A percentile compares a stretch with the other conserved stretches of the same genome.
Evolutionary conservation across 2,797 vertebrate species (phyloP).

Genomic region (Cossypha caffra): DNA sequence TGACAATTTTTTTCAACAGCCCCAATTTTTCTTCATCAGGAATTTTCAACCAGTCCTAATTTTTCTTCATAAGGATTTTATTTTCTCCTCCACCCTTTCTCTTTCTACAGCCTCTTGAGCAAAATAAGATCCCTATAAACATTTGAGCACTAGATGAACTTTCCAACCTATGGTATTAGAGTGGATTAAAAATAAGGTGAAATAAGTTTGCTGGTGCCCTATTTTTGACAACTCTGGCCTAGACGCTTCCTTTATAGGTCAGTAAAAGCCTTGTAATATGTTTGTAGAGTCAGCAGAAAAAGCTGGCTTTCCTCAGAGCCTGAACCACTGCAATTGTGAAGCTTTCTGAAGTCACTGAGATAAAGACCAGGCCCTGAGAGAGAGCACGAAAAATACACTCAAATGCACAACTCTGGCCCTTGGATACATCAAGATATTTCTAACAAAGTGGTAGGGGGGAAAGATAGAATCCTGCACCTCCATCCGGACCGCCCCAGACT

Average conservation of each 20-base stretch:
- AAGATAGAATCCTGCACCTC: not conserved
- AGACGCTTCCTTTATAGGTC: slow-evolving; percentile 40
- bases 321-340: not conserved
- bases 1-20: not conserved
- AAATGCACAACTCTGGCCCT: not conserved
- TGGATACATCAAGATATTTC: slow-evolving; percentile 41
- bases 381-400: not conserved
- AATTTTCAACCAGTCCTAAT: not conserved
- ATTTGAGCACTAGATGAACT: slow-evolving; percentile 11
- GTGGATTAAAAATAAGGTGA: slow-evolving; percentile 54
- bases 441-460: not conserved
- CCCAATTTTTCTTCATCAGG: not conserved
- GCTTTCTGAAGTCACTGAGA: slow-evolving; percentile 50
- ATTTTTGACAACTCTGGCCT: slow-evolving; percentile 47
- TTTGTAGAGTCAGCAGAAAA: slow-evolving; percentile 50
- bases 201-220: slow-evolving; percentile 9
- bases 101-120: not conserved
- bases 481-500: not conserved
- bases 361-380: slow-evolving; percentile 56
- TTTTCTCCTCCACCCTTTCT: not conserved
- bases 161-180: slow-evolving; percentile 21
- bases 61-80: not conserved
- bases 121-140: slow-evolving; percentile 29
- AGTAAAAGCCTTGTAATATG: slow-evolving; percentile 38
- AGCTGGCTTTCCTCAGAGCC: slow-evolving; percentile 51